phyloP scores from a whole-genome alignment of 2,113 vertebrate genomes.

The Lophochroa leadbeateri region DNA sequence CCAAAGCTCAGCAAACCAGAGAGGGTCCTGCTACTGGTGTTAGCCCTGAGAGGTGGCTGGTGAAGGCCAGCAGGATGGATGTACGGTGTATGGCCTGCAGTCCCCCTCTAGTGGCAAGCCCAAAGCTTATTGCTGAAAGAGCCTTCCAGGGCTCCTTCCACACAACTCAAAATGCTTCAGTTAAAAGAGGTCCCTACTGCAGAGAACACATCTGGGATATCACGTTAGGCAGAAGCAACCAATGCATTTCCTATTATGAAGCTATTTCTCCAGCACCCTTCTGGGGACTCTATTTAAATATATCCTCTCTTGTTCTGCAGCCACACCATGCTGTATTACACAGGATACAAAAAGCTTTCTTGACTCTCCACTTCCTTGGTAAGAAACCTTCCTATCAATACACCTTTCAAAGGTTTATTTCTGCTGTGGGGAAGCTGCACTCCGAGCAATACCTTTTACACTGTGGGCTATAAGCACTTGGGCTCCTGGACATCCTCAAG shows the following conservation, averaged over 20 bases:
- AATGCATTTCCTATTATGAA: background rate
- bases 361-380: background rate
- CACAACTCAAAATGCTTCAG: background rate
- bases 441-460: background rate
- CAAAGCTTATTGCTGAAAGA: background rate
- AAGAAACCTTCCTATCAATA: background rate
- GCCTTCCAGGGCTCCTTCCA: background rate
- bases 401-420: background rate
- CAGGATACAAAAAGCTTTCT: background rate
- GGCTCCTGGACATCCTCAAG: background rate
- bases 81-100: fast-evolving
- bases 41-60: background rate
- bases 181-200: background rate
- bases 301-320: background rate
- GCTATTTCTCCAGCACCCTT: background rate
- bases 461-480: background rate
- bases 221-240: background rate
- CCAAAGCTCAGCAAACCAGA: background rate
- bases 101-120: conserved; percentile 43
- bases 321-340: fast-evolving
- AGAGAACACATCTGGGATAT: background rate
- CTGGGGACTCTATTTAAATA: background rate
- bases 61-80: background rate
- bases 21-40: background rate
- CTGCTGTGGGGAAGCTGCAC: background rate